These are phyloP conservation scores for Nettapus auritus DNA, from an alignment of 2,113 vertebrate species.

Conservation along the genomic window DNA sequence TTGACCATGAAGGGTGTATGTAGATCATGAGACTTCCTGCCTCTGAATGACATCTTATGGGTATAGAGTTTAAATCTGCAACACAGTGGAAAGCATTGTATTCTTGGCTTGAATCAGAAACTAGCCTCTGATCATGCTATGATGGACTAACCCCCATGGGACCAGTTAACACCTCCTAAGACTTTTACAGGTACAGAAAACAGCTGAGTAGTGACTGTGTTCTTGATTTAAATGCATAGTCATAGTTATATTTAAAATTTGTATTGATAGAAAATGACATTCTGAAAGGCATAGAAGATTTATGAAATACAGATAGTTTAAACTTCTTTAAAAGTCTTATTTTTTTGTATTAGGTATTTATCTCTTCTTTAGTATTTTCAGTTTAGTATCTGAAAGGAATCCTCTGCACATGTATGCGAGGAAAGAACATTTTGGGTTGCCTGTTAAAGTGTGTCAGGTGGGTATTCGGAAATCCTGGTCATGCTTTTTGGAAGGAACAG, in stretches of 20 bases:
- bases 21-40: conserved; percentile 32
- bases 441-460: not conserved
- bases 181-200: not conserved
- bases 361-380: not conserved
- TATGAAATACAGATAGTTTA: not conserved
- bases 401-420: not conserved
- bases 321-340: not conserved
- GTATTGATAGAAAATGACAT: not conserved
- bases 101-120: not conserved
- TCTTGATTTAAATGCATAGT: not conserved
- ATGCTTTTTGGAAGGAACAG: not conserved
- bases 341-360: not conserved
- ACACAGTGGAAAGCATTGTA: not conserved
- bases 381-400: not conserved
- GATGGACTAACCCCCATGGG: conserved; percentile 35
- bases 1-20: conserved; percentile 60
- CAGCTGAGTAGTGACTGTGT: not conserved
- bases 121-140: fast-evolving
- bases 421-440: not conserved
- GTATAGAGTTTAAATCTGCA: conserved; percentile 16
- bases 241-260: not conserved
- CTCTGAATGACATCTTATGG: conserved; percentile 14
- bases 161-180: not conserved
- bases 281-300: not conserved
- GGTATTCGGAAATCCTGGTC: not conserved